These are phyloP conservation scores for Drosophila burlai DNA, from an alignment of 1,140 invertebrate genomes.

Conservation along the genomic window DNA sequence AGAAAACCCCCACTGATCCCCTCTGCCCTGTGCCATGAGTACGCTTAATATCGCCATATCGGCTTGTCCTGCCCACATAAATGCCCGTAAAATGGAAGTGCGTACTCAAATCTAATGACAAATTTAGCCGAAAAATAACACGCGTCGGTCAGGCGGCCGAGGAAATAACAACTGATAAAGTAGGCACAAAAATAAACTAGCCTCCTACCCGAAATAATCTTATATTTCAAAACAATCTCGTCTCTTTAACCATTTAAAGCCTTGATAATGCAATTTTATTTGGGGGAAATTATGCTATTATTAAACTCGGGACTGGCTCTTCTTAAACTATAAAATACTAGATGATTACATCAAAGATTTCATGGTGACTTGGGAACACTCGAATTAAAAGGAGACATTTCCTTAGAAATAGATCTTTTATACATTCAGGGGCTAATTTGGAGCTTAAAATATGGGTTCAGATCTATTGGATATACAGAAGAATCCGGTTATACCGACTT, in stretches of 20 bases:
- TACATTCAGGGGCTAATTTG: too few relatives aligned
- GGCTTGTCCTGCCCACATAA: slow-evolving; percentile 4
- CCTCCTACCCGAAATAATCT: slow-evolving; percentile 4
- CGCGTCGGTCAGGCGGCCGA: slow-evolving; percentile 1
- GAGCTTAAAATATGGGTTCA: neutral
- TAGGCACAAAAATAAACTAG: slow-evolving; percentile 14
- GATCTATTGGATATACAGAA: neutral
- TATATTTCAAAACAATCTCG: neutral
- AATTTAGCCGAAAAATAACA: slow-evolving; percentile 23
- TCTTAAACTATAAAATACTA: neutral
- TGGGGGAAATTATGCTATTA: neutral
- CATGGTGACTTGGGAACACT: neutral
- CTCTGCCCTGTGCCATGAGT: neutral
- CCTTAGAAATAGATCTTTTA: too few relatives aligned
- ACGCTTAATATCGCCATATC: slow-evolving; percentile 16
- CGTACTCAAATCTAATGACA: slow-evolving; percentile 55
- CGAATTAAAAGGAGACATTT: neutral
- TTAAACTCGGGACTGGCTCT: neutral
- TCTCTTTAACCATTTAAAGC: slow-evolving; percentile 1
- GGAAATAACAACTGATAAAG: slow-evolving; percentile 11
- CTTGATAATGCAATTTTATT: neutral
- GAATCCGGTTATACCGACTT: too few relatives aligned
- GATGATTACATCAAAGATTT: neutral
- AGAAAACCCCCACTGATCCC: too few relatives aligned
- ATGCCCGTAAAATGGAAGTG: slow-evolving; percentile 49